Evolutionary conservation across 2,113 vertebrate genomes (phyloP).

Genomic region (Sorex araneus): DNA sequence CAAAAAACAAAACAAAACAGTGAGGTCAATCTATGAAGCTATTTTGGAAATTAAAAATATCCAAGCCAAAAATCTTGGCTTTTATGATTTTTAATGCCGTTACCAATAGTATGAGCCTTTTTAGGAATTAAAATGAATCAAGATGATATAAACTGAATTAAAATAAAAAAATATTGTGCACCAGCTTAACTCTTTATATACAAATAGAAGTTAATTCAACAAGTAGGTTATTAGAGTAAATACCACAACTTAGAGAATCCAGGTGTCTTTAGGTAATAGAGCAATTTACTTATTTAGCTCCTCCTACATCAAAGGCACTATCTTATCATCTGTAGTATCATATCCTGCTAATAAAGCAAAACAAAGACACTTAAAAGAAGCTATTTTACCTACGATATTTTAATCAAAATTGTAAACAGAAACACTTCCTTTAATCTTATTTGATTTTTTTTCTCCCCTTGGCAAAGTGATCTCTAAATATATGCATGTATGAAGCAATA

Average conservation of each 20-base stretch:
- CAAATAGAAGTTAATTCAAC: constrained; percentile 5
- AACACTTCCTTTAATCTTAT: constrained; percentile 12
- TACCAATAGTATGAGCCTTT: background rate
- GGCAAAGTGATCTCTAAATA: constrained; percentile 42
- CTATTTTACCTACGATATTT: background rate
- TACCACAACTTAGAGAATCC: background rate
- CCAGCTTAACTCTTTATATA: background rate
- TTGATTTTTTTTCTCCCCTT: background rate
- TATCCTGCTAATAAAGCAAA: constrained; percentile 49
- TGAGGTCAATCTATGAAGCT: background rate
- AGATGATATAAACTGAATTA: background rate
- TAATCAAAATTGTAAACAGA: constrained; percentile 65
- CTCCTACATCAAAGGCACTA: background rate
- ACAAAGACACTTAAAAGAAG: constrained; percentile 41
- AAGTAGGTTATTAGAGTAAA: background rate
- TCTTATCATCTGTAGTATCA: background rate
- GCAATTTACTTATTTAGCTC: background rate
- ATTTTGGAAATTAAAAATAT: constrained; percentile 46
- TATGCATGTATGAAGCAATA: constrained; percentile 26
- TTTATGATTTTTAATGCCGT: background rate
- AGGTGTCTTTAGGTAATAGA: background rate
- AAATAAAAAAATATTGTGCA: constrained; percentile 11
- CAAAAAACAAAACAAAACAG: too few species aligned
- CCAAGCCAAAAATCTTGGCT: background rate
- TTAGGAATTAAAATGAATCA: constrained; percentile 44